Evolutionary conservation across 2,113 vertebrate genomes (phyloP).

Genomic region (Myiopsitta monachus): DNA sequence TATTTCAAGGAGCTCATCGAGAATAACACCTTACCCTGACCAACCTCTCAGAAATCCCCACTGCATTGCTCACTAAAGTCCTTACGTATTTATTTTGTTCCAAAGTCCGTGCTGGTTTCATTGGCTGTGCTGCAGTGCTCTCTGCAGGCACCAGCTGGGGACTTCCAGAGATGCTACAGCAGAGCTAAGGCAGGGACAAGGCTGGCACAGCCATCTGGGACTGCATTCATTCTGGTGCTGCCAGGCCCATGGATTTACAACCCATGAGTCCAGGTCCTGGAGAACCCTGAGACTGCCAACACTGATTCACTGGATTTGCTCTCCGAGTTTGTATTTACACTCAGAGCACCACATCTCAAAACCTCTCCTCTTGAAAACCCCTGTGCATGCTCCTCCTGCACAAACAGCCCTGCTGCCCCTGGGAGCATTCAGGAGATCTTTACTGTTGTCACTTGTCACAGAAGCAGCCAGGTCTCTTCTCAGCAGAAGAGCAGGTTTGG

Average conservation of each 20-base stretch:
- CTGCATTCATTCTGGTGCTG: not conserved
- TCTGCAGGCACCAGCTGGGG: constrained; percentile 41
- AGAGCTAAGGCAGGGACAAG: fast-evolving
- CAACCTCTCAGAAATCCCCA: not conserved
- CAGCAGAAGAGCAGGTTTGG: not conserved
- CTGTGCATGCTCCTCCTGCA: fast-evolving
- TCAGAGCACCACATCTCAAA: not conserved
- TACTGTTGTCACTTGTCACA: fast-evolving
- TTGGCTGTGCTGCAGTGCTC: constrained; percentile 54
- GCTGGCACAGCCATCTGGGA: not conserved
- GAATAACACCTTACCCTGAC: not conserved
- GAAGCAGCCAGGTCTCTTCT: not conserved
- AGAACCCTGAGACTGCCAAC: fast-evolving
- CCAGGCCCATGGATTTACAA: fast-evolving
- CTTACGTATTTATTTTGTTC: fast-evolving
- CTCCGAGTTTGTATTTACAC: not conserved
- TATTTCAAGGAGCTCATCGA: not conserved
- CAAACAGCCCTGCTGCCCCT: not conserved
- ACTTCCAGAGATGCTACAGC: not conserved
- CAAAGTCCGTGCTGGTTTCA: fast-evolving
- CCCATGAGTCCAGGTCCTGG: not conserved
- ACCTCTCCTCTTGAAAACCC: no score
- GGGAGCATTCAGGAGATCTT: not conserved
- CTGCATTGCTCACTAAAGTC: not conserved
- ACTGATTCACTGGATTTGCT: fast-evolving